Conservation (phyloP, 2,888 invertebrate species). For the Heliconius ismenius region DNA sequence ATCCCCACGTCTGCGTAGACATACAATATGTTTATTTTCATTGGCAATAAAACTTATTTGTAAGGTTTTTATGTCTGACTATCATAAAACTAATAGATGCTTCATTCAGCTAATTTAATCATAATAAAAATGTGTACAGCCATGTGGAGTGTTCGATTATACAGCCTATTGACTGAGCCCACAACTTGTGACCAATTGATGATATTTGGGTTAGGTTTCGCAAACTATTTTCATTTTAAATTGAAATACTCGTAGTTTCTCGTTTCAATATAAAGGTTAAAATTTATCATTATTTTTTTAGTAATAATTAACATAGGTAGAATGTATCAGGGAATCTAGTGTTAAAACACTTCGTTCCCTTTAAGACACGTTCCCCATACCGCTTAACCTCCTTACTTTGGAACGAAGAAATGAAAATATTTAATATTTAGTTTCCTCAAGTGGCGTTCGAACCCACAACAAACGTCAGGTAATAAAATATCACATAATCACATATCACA, state of each 20-base stretch:
- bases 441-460: background rate
- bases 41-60: conserved; percentile 7
- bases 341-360: too few relatives aligned
- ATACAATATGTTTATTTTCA: background rate
- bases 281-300: too few relatives aligned
- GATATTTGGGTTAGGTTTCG: background rate
- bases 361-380: too few relatives aligned
- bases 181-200: background rate
- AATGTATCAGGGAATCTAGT: too few relatives aligned
- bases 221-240: too few relatives aligned
- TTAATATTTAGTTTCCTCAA: background rate
- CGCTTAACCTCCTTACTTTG: too few relatives aligned
- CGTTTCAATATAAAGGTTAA: too few relatives aligned
- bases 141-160: background rate
- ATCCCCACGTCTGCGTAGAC: too few relatives aligned
- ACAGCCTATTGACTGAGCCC: background rate
- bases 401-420: background rate
- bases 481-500: background rate
- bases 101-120: conserved; percentile 29
- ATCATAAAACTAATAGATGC: conserved; percentile 28
- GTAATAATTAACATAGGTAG: too few relatives aligned
- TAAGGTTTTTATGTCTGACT: background rate
- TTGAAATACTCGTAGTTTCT: too few relatives aligned
- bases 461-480: background rate
- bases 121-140: conserved; percentile 27